Percentiles rank a stretch among this genome's conserved stretches.
These are phyloP conservation scores for Lasioglossum oenotherae DNA, from an alignment of 2,888 invertebrate species.

Conservation along the genomic window DNA sequence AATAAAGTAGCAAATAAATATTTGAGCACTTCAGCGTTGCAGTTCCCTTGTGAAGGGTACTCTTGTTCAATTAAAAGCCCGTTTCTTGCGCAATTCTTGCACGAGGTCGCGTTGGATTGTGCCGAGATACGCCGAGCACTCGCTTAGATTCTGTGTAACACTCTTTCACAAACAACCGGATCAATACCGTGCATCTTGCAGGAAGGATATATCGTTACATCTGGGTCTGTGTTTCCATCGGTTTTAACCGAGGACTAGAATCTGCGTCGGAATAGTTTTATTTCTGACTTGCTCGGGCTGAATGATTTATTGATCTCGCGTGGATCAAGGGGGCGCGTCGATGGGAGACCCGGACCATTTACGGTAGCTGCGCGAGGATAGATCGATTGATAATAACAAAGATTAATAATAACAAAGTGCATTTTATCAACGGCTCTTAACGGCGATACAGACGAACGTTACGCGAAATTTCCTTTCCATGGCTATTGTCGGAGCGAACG, in stretches of 20 bases:
- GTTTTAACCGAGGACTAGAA: not conserved
- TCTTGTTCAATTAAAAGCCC: not conserved
- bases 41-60: not conserved
- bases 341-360: slow-evolving; percentile 29
- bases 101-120: not conserved
- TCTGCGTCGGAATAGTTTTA: slow-evolving; percentile 19
- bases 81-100: not conserved
- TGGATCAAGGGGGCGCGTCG: slow-evolving; percentile 28
- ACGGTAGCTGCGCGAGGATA: slow-evolving; percentile 42
- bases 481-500: slow-evolving; percentile 1
- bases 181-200: slow-evolving; percentile 49
- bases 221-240: slow-evolving; percentile 31
- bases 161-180: slow-evolving; percentile 48
- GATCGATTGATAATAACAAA: slow-evolving; percentile 54
- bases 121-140: not conserved
- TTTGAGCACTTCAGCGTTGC: no score
- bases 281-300: slow-evolving; percentile 11
- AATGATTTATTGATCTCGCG: slow-evolving; percentile 42
- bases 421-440: slow-evolving; percentile 73
- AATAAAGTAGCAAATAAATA: not conserved
- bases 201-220: slow-evolving; percentile 40
- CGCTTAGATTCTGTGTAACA: slow-evolving; percentile 34
- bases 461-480: slow-evolving; percentile 15
- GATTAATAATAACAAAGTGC: slow-evolving; percentile 61
- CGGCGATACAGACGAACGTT: slow-evolving; percentile 58